These are phyloP conservation scores for Rhinopomastus cyanomelas DNA, from an alignment of 2,113 vertebrate genomes.

Conservation along the genomic window DNA sequence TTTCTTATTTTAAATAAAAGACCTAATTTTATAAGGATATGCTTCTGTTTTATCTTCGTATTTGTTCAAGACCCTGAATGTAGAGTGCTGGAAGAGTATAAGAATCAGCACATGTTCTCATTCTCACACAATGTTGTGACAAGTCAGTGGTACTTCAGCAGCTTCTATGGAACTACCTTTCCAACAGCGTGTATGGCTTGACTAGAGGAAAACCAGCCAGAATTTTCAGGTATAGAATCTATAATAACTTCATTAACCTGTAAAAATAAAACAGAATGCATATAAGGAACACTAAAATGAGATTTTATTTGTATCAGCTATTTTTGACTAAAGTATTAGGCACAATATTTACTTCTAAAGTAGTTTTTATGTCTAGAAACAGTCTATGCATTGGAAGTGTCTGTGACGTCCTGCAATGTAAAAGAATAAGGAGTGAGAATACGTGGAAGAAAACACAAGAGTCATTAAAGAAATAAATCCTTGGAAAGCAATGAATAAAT, in stretches of 20 bases:
- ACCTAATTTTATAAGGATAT: neutral
- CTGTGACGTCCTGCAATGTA: rapidly evolving
- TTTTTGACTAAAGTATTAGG: neutral
- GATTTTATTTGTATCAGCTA: neutral
- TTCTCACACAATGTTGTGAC: neutral
- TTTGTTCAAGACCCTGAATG: neutral
- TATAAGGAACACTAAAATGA: neutral
- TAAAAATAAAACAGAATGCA: neutral
- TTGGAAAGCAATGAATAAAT: neutral
- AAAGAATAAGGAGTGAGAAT: neutral
- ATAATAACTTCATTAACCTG: neutral
- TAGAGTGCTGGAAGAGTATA: neutral
- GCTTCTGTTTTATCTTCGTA: neutral
- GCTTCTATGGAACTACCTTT: neutral
- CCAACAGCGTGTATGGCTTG: neutral
- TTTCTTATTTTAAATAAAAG: neutral
- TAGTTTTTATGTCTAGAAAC: neutral
- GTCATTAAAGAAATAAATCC: neutral
- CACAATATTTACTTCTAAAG: neutral
- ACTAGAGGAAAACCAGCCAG: neutral
- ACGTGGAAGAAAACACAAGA: neutral
- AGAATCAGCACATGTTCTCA: neutral
- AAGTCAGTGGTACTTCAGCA: neutral
- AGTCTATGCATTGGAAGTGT: neutral
- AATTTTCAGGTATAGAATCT: neutral